A percentile compares a stretch with the other conserved stretches of the same genome.
Evolutionary conservation across 2,888 invertebrate species (phyloP).

Genomic region (Pachliopta kotzebuea): DNA sequence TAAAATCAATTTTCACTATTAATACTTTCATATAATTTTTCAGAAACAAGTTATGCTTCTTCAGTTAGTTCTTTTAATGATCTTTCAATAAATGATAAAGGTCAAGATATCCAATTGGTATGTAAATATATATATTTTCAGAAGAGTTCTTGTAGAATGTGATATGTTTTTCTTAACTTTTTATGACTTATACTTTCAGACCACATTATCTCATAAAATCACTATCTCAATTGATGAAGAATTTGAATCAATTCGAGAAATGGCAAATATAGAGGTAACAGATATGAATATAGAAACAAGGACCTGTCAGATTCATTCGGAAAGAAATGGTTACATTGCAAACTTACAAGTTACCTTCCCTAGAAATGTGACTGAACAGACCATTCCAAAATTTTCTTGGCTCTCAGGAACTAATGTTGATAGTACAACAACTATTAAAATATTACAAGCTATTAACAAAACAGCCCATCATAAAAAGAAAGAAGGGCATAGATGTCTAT

Average conservation of each 20-base stretch:
- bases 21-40: conserved; percentile 32
- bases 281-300: conserved; percentile 82
- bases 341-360: conserved; percentile 82
- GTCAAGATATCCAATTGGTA: conserved; percentile 68
- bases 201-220: conserved; percentile 57
- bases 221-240: conserved; percentile 71
- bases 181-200: conserved; percentile 44
- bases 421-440: conserved; percentile 84
- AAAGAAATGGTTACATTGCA: conserved; percentile 76
- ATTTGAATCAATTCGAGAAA: conserved; percentile 74
- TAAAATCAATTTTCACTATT: not conserved
- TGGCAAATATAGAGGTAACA: conserved; percentile 75
- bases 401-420: conserved; percentile 82
- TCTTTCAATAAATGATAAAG: conserved; percentile 55
- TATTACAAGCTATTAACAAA: conserved; percentile 90
- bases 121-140: too few relatives aligned
- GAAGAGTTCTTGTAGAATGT: not conserved
- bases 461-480: conserved; percentile 91
- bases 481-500: conserved; percentile 91
- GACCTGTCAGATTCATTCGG: conserved; percentile 80
- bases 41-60: conserved; percentile 69
- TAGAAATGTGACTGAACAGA: conserved; percentile 66
- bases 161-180: conserved; percentile 17
- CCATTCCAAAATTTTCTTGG: conserved; percentile 76
- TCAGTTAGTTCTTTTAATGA: conserved; percentile 67